A percentile compares a stretch with the other conserved stretches of the same genome.
phyloP scores from a whole-genome alignment of 2,113 vertebrate species.

The Natator depressus region DNA sequence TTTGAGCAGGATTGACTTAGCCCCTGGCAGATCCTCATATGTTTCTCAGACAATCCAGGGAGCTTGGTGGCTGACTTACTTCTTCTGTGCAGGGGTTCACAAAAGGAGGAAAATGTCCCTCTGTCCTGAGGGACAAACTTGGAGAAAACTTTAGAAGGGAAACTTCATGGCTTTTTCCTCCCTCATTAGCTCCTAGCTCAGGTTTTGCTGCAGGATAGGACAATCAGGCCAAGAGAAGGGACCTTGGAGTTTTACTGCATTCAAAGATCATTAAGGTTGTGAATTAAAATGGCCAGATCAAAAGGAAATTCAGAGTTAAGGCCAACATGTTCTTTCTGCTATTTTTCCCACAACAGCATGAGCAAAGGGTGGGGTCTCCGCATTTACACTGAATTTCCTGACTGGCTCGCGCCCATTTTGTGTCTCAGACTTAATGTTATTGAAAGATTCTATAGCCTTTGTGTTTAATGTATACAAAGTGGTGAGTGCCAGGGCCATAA shows the following conservation, averaged over 20 bases:
- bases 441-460: conserved; percentile 49
- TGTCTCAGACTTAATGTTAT: conserved; percentile 46
- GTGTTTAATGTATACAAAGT: conserved; percentile 32
- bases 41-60: background rate
- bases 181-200: background rate
- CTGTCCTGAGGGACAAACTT: accelerated
- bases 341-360: conserved; percentile 7
- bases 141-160: background rate
- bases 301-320: conserved; percentile 46
- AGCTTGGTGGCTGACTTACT: background rate
- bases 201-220: conserved; percentile 1
- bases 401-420: conserved; percentile 49
- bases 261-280: conserved; percentile 47
- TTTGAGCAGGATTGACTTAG: background rate
- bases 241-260: conserved; percentile 7
- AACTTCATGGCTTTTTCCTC: background rate
- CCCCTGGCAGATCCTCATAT: accelerated
- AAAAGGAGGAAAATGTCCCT: background rate
- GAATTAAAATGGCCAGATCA: conserved; percentile 38
- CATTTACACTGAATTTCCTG: conserved; percentile 43
- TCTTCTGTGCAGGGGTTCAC: background rate
- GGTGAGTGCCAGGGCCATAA: conserved; percentile 61
- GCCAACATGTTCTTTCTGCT: conserved; percentile 1
- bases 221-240: conserved; percentile 5
- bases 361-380: background rate